phyloP scores from a whole-genome alignment of 2,888 invertebrate species.

The Halictus quadricinctus region DNA sequence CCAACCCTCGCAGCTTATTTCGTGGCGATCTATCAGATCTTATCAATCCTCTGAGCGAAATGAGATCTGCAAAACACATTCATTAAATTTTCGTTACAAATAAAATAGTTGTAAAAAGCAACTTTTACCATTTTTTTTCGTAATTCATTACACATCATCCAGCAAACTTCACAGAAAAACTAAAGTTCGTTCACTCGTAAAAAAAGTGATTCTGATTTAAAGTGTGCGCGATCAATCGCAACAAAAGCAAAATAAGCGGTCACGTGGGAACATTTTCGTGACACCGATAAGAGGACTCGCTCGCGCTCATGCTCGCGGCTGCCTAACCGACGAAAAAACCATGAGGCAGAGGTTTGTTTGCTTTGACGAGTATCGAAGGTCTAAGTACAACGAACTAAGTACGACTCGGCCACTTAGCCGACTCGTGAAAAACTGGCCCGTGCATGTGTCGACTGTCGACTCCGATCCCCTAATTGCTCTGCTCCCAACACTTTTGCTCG shows the following conservation, averaged over 20 bases:
- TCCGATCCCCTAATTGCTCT: conserved; percentile 55
- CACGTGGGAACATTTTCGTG: conserved; percentile 67
- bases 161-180: too few species aligned
- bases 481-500: conserved; percentile 19
- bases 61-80: background rate
- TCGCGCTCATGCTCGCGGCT: conserved; percentile 13
- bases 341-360: conserved; percentile 73
- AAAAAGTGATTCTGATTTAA: too few species aligned
- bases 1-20: background rate
- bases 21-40: background rate
- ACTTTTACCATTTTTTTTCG: too few species aligned
- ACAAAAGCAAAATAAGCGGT: conserved; percentile 31
- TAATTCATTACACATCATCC: too few species aligned
- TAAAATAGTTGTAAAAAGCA: too few species aligned
- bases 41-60: background rate
- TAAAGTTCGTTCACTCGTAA: too few species aligned
- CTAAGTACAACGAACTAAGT: conserved; percentile 41
- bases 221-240: too few species aligned
- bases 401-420: conserved; percentile 61
- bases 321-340: conserved; percentile 56
- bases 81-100: too few species aligned
- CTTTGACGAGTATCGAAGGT: conserved; percentile 75
- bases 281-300: conserved; percentile 30
- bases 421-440: conserved; percentile 64
- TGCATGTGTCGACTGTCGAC: conserved; percentile 66